phyloP scores from a whole-genome alignment of 2,888 invertebrate genomes.

The Lycocerus yunnanus region DNA sequence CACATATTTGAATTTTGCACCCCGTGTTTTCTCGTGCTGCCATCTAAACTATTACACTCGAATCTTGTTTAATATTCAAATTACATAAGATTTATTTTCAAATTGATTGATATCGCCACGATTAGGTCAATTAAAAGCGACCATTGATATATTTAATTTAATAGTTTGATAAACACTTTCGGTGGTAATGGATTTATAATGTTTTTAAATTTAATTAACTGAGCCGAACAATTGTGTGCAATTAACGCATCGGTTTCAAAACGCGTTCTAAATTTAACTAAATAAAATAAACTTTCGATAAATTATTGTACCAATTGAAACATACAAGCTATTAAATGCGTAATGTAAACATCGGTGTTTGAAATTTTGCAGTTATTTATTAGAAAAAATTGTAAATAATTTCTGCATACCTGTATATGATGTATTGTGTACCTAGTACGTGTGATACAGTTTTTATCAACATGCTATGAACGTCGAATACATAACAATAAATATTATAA shows the following conservation, averaged over 20 bases:
- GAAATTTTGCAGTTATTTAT: background rate
- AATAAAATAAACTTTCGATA: constrained; percentile 1
- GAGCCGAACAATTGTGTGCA: background rate
- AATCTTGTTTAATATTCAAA: background rate
- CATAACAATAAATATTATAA: background rate
- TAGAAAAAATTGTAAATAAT: background rate
- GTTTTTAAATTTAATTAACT: background rate
- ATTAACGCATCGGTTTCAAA: background rate
- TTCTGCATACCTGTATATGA: no score
- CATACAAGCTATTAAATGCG: background rate
- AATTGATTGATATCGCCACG: background rate
- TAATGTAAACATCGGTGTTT: background rate
- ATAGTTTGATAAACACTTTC: background rate
- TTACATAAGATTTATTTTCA: constrained; percentile 3
- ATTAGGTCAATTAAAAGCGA: background rate
- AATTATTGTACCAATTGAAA: background rate
- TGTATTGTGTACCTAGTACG: background rate
- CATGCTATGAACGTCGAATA: background rate
- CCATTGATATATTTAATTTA: background rate
- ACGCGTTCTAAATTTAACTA: background rate
- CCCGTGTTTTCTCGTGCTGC: background rate
- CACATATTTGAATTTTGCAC: background rate
- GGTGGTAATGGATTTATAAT: background rate
- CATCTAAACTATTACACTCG: background rate
- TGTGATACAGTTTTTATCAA: background rate